Conservation (phyloP, 2,888 invertebrate genomes). For the Mimachlamys varia region DNA sequence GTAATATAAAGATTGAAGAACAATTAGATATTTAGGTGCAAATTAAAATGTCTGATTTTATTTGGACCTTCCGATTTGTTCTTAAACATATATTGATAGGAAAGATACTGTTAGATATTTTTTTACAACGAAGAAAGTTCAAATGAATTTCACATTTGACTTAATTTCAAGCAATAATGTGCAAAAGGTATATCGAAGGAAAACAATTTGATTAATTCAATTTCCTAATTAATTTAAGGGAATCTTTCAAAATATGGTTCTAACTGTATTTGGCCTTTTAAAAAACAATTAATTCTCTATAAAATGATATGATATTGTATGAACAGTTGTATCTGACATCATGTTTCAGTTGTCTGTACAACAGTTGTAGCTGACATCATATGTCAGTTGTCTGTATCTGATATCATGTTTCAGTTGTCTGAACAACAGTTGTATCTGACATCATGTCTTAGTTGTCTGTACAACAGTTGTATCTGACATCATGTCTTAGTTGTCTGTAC, state of each 20-base stretch:
- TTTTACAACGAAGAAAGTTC: neutral
- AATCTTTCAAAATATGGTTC: too few relatives aligned
- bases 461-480: neutral
- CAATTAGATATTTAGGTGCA: neutral
- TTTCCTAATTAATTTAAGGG: too few relatives aligned
- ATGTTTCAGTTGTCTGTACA: neutral
- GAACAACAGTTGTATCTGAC: slow-evolving; percentile 14
- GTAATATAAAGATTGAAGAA: neutral
- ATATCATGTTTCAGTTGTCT: neutral
- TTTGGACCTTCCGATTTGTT: neutral
- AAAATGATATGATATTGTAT: too few relatives aligned
- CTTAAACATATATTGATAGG: neutral
- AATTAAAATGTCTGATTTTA: neutral
- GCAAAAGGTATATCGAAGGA: too few relatives aligned
- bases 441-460: neutral
- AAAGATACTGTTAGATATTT: neutral
- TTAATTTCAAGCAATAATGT: neutral
- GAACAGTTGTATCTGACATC: slow-evolving; percentile 25
- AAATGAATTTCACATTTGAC: too few relatives aligned
- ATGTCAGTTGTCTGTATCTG: neutral
- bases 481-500: neutral
- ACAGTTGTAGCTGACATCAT: slow-evolving; percentile 14
- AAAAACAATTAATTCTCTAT: too few relatives aligned
- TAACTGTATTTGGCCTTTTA: too few relatives aligned
- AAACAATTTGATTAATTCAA: too few relatives aligned